Conservation (phyloP, 2,113 vertebrate species). For the Hemiscyllium ocellatum region DNA sequence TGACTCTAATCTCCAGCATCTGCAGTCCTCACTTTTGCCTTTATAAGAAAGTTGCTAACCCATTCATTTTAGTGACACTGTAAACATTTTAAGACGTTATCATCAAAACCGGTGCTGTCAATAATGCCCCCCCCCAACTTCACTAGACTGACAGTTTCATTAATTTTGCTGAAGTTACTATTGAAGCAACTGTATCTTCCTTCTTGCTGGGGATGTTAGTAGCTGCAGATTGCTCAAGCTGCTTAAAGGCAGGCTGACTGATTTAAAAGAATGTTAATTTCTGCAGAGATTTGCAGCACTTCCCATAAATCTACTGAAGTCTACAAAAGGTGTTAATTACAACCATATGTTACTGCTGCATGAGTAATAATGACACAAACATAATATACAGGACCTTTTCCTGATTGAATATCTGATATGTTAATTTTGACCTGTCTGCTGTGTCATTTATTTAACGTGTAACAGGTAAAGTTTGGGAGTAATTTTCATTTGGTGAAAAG, state of each 20-base stretch:
- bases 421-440: not conserved
- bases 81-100: not conserved
- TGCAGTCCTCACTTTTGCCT: too few species aligned
- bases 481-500: not conserved
- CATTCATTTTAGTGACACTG: not conserved
- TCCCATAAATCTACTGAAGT: constrained; percentile 7
- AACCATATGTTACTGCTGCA: not conserved
- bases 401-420: not conserved
- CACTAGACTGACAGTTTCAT: not conserved
- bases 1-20: too few species aligned
- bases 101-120: not conserved
- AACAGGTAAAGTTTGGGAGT: not conserved
- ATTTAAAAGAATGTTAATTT: not conserved
- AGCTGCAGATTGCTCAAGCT: not conserved
- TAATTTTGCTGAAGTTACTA: not conserved
- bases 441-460: not conserved
- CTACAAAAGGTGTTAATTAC: not conserved
- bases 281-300: not conserved
- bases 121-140: not conserved
- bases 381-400: not conserved
- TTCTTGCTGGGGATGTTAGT: not conserved
- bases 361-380: not conserved
- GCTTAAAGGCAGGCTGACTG: not conserved
- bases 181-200: not conserved
- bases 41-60: not conserved